Percentiles rank a stretch among this genome's conserved stretches.
Evolutionary conservation across 2,113 vertebrate genomes (phyloP).

Genomic region (Protobothrops flavoviridis): DNA sequence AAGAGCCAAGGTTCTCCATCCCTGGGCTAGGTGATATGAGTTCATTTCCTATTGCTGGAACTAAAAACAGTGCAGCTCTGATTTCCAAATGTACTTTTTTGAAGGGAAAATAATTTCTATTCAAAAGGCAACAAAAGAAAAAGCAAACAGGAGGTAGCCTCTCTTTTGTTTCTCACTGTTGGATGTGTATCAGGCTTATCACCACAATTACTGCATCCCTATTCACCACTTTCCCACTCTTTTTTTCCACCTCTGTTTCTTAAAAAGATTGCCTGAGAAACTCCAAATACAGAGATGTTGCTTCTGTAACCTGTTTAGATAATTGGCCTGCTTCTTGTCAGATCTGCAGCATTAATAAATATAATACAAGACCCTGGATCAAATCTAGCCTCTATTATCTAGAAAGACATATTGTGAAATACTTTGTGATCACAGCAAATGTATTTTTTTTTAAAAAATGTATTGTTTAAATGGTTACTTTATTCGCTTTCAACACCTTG

Average conservation of each 20-base stretch:
- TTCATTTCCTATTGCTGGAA: constrained; percentile 11
- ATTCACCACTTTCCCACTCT: neutral
- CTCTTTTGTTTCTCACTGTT: neutral
- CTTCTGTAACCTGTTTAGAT: neutral
- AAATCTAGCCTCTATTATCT: neutral
- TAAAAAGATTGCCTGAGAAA: neutral
- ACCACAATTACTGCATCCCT: neutral
- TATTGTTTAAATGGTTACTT: neutral
- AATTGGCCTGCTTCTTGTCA: neutral
- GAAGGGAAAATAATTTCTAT: neutral
- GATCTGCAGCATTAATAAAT: neutral
- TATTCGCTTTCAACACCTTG: neutral
- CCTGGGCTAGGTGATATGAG: neutral
- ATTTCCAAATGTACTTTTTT: constrained; percentile 7
- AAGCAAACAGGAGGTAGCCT: neutral
- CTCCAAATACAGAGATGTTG: neutral
- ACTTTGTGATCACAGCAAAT: neutral
- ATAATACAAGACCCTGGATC: neutral
- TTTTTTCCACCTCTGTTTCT: neutral
- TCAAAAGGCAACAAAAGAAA: neutral
- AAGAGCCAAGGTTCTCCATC: no score
- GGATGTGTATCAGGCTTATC: neutral
- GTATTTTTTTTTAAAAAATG: neutral
- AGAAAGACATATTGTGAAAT: constrained; percentile 3
- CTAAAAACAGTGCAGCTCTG: neutral